Percentiles rank a stretch among this genome's conserved stretches.
Conservation (phyloP, 2,797 vertebrate genomes). For the Varecia variegata region DNA sequence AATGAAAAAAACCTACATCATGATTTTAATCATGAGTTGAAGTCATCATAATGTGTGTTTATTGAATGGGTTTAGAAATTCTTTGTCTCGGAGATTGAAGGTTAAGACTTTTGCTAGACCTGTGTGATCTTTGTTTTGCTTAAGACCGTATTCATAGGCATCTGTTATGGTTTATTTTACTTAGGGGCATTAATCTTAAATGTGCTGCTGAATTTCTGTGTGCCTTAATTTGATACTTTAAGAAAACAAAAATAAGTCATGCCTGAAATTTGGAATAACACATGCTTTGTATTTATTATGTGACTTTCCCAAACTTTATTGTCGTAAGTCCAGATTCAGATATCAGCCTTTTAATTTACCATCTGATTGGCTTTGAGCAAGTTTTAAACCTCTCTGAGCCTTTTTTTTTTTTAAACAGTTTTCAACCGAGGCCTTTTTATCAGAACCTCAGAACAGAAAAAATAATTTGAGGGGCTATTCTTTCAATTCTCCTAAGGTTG, state of each 20-base stretch:
- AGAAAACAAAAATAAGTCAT: slow-evolving; percentile 51
- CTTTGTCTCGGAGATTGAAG: slow-evolving; percentile 7
- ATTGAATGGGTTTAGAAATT: slow-evolving; percentile 11
- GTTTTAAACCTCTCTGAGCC: background rate
- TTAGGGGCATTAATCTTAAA: slow-evolving; percentile 50
- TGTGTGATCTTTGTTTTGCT: slow-evolving; percentile 51
- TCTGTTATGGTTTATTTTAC: slow-evolving; percentile 51
- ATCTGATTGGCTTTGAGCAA: background rate
- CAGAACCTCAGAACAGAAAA: slow-evolving; percentile 1
- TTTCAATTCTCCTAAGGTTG: background rate
- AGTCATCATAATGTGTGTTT: background rate
- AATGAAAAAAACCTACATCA: background rate
- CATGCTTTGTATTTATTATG: slow-evolving; percentile 30
- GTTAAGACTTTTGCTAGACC: background rate
- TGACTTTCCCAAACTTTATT: slow-evolving; percentile 1
- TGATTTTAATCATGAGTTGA: slow-evolving; percentile 1
- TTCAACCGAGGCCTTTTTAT: background rate
- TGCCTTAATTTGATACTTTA: slow-evolving; percentile 61
- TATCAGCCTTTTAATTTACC: slow-evolving; percentile 5
- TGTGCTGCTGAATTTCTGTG: slow-evolving; percentile 52
- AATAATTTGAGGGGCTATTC: background rate
- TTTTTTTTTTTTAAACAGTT: background rate
- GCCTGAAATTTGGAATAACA: slow-evolving; percentile 49
- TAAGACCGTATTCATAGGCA: background rate
- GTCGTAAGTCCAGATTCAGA: background rate